A percentile compares a stretch with the other conserved stretches of the same genome.
Evolutionary conservation across 2,888 invertebrate genomes (phyloP).

Genomic region (Sericinus montela): DNA sequence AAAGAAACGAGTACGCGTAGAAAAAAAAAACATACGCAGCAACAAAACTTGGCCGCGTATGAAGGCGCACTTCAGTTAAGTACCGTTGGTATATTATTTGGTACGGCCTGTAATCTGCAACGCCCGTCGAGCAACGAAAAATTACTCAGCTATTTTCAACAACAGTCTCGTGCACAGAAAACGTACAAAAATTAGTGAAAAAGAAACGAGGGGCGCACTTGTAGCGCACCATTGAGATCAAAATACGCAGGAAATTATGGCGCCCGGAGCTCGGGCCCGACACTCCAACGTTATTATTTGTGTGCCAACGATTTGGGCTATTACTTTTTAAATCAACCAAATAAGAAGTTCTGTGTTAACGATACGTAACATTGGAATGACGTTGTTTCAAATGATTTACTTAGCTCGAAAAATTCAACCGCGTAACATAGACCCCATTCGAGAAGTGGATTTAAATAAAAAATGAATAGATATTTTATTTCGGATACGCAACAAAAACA

Average conservation of each 20-base stretch:
- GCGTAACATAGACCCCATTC: too few relatives aligned
- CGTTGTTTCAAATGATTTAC: constrained; percentile 3
- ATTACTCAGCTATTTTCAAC: constrained; percentile 77
- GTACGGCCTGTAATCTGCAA: constrained; percentile 75
- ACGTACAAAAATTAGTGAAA: constrained; percentile 78
- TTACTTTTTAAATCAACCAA: constrained; percentile 72
- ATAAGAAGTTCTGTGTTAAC: constrained; percentile 58
- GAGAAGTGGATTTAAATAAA: too few relatives aligned
- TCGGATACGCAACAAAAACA: too few relatives aligned
- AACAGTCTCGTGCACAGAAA: constrained; percentile 70
- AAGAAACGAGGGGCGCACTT: constrained; percentile 74
- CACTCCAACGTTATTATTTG: constrained; percentile 53
- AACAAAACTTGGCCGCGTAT: constrained; percentile 35
- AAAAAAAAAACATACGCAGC: constrained; percentile 27
- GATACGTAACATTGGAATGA: constrained; percentile 41
- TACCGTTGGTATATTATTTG: constrained; percentile 69
- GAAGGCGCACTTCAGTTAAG: constrained; percentile 63
- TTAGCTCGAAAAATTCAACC: too few relatives aligned
- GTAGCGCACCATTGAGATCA: constrained; percentile 77
- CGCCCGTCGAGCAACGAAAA: constrained; percentile 75
- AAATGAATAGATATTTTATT: too few relatives aligned
- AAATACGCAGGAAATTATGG: constrained; percentile 77
- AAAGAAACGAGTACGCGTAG: constrained; percentile 44
- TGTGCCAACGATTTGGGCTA: constrained; percentile 68
- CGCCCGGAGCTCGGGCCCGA: constrained; percentile 53